These are phyloP conservation scores for Lasioglossum albipes DNA, from an alignment of 1,140 invertebrate species.

Conservation along the genomic window DNA sequence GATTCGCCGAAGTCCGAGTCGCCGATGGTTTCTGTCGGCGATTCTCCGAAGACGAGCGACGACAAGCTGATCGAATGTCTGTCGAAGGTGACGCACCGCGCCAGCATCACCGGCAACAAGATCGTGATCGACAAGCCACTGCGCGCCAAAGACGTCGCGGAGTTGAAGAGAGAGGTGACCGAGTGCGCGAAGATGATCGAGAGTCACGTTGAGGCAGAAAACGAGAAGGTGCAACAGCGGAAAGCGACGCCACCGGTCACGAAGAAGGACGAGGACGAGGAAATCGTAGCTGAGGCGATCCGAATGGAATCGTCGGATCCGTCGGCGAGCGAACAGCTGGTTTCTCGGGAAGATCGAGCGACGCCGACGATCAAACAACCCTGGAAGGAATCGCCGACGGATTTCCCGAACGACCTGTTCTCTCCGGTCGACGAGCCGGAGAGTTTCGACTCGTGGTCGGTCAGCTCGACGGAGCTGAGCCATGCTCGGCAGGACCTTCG, in stretches of 20 bases:
- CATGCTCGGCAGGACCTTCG: constrained; percentile 72
- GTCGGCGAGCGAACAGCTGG: too few relatives aligned
- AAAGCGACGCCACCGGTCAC: too few relatives aligned
- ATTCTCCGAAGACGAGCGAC: constrained; percentile 16
- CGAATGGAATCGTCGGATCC: too few relatives aligned
- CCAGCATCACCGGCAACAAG: constrained; percentile 65
- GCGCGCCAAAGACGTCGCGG: constrained; percentile 56
- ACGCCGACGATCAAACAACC: too few relatives aligned
- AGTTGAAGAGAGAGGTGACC: constrained; percentile 56
- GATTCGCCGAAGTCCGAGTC: constrained; percentile 62
- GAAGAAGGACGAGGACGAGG: neutral
- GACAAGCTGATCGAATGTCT: constrained; percentile 57
- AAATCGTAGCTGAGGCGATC: neutral
- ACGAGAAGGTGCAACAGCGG: neutral
- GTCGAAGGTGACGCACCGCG: constrained; percentile 65
- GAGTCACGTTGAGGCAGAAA: constrained; percentile 29
- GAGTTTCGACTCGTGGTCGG: constrained; percentile 86
- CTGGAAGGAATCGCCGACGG: neutral
- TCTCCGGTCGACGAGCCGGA: constrained; percentile 83
- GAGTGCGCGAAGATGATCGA: constrained; percentile 38
- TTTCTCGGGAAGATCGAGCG: too few relatives aligned
- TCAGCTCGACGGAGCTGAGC: constrained; percentile 82
- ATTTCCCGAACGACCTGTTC: constrained; percentile 72
- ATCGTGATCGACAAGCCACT: constrained; percentile 69
- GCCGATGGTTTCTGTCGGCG: constrained; percentile 27